phyloP scores from a whole-genome alignment of 2,888 invertebrate species.

The Eretmocerus hayati region DNA sequence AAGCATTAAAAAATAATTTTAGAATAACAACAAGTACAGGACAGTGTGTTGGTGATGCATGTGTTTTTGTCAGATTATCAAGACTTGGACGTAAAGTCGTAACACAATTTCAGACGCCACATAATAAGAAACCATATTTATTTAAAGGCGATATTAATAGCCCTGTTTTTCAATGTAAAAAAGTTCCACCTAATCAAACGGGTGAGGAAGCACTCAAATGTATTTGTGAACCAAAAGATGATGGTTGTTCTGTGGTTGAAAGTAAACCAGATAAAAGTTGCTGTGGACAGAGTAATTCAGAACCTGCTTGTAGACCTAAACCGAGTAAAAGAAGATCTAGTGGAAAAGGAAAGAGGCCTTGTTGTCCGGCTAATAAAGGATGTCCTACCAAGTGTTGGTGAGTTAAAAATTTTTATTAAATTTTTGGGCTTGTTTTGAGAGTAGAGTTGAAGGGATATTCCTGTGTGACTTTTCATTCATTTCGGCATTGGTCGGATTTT shows the following conservation, averaged over 20 bases:
- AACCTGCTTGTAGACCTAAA: too few species aligned
- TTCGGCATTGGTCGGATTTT: too few species aligned
- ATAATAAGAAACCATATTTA: constrained; percentile 35
- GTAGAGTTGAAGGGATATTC: too few species aligned
- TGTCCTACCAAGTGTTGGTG: too few species aligned
- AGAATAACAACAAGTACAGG: constrained; percentile 51
- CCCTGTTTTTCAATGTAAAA: constrained; percentile 38
- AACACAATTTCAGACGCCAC: constrained; percentile 56
- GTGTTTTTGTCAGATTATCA: constrained; percentile 58
- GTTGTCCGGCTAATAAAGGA: too few species aligned
- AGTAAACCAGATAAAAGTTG: neutral
- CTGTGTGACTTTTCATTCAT: too few species aligned
- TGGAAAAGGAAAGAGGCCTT: neutral
- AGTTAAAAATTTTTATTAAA: too few species aligned
- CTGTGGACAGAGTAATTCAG: neutral
- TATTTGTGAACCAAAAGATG: neutral
- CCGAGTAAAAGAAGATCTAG: neutral
- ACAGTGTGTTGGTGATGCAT: constrained; percentile 52
- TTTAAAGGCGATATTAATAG: constrained; percentile 36
- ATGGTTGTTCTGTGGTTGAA: neutral
- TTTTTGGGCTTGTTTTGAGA: too few species aligned
- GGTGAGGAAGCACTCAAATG: constrained; percentile 14
- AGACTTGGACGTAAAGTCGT: constrained; percentile 61
- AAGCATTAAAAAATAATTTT: constrained; percentile 58
- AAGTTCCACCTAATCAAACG: constrained; percentile 24